phyloP scores from a whole-genome alignment of 2,113 vertebrate genomes.

The Pongo abelii region DNA sequence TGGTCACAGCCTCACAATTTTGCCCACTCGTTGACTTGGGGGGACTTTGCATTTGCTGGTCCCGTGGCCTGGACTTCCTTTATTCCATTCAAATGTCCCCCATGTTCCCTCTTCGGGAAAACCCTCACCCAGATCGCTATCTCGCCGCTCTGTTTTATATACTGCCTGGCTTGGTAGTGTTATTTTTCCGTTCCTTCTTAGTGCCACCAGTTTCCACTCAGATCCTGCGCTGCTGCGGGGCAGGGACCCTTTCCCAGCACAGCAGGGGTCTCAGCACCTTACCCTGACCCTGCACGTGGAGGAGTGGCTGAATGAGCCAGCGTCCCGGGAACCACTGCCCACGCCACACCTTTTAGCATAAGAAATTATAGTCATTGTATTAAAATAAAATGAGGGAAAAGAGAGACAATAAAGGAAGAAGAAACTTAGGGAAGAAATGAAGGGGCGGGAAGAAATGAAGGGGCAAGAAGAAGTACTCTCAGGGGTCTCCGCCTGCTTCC shows the following conservation, averaged over 20 bases:
- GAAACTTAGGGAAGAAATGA: fast-evolving
- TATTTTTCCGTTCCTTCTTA: background rate
- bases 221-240: background rate
- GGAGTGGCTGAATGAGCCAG: background rate
- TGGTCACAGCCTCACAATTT: too few relatives aligned
- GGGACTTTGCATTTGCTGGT: background rate
- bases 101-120: background rate
- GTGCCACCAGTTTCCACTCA: background rate
- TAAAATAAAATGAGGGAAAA: background rate
- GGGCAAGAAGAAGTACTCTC: fast-evolving
- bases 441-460: too few relatives aligned
- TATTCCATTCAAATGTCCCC: background rate
- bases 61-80: background rate
- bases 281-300: fast-evolving
- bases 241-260: background rate
- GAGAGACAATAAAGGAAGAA: background rate
- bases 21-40: fast-evolving
- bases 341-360: background rate
- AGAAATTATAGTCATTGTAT: background rate
- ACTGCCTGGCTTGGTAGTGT: background rate
- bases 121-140: fast-evolving
- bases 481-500: fast-evolving
- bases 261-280: background rate
- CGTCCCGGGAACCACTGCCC: background rate
- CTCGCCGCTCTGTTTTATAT: fast-evolving